Evolutionary conservation across 2,888 invertebrate genomes (phyloP), one percentile per base, ranked within the genome.

Genomic region (Drosophila paramelanica): DNA sequence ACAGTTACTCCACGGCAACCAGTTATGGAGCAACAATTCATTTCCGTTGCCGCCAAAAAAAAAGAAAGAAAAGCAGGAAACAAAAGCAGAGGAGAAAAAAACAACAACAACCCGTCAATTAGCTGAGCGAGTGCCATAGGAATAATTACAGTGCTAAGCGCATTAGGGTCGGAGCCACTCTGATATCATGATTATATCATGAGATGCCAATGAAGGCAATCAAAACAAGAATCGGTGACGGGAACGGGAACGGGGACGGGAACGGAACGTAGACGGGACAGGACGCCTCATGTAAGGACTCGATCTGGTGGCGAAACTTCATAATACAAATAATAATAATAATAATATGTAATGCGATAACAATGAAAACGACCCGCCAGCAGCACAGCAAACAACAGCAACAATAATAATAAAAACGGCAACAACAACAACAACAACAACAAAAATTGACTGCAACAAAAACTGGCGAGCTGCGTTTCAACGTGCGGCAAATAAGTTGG

Each of bases 281-380:
- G 46, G 47, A 10, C 41, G 10, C 17, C 17, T 17, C 41, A 17
- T 14, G 31, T 31, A 33, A 6, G 33, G 13, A 36, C 66, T 50
- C 14, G 50, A 51, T 4, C 23, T 23, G 23, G 4, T 23, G 23
- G 23, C 23, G 4, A 23, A 23, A 23, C 23, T 23, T 23, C 23
- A 23, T 56, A 38, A 47, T 14, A 25, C 31, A 33, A 33, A 36
- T 7, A 36, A 41, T 39, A 14, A 58, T 65, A 58, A 65, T 68
- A 57, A 56, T 65, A 56, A 46, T 72, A 50, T 60, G 31, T 67
- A 67, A 67, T 67, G 66, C 27, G 50, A 67, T 56, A 66, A 77
- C 77, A 73, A 72, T 76, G 77, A 64, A 58, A 74, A 41, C 38
- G 59, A 58, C 23, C 51, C 60, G 62, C 14, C 66, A 62, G 39